Evolutionary conservation across 1,140 invertebrate species (phyloP), one percentile per base, ranked within the genome.

Genomic region (Aphis craccivora): DNA sequence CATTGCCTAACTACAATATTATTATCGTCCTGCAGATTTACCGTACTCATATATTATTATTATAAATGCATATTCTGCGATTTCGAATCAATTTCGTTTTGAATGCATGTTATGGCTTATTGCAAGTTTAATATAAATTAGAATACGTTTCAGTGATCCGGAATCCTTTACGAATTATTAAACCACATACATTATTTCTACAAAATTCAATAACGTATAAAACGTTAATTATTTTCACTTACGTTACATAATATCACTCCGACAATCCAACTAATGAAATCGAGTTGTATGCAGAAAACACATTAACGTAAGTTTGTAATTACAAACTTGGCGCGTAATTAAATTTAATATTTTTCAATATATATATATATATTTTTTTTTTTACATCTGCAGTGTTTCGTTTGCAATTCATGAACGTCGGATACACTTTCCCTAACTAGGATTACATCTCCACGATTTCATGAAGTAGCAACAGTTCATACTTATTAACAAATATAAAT

Each of bases 181-280:
- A 84, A 43, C 83, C 35, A 40, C 83, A 40, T 84, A 43, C 25
- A 84, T 40, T 84, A 40, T 40, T 40, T 23, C 22, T 40, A 14
- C 22, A 25, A 25, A 40, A 40, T 40, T 84, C 40, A 25, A 40
- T 40, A 84, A 25, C 25, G 37, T 40, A 43, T 23, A 84, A 76
- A 76, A 40, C 23, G 83, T 84, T 84, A 84, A 84, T 84, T 76
- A 76, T 76, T 84, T 84, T 40, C 37, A 84, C 25, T 84, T 30
- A 43, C 8, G 8, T 23, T 37, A 11, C 83, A 40, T 43, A 30
- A 30, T 30, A 84, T 43, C 83, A 84, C 43, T 43, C 40, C 83
- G 37, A 40, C 22, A 40, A 84, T 25, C 23, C 83, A 11, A 84
- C 40, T 84, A 84, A 40, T 84, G 40, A 84, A 43, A 84, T 40